Evolutionary conservation across 2,797 vertebrate species (phyloP).

Genomic region (Anguilla marmorata): DNA sequence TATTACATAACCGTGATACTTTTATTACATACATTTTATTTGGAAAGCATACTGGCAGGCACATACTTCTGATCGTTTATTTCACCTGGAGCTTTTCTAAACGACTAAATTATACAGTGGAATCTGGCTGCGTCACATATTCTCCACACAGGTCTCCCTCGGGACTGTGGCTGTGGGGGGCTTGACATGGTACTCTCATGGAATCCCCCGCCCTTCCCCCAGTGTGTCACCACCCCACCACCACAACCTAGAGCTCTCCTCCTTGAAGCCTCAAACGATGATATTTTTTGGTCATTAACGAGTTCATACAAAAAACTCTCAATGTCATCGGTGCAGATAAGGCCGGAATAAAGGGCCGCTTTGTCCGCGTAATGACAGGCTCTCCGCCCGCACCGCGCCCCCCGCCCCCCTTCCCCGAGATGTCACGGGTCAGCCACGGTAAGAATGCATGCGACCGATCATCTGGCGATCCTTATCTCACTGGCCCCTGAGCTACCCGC

Average conservation of each 20-base stretch:
- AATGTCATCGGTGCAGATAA: conserved; percentile 97
- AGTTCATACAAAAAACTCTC: conserved; percentile 97
- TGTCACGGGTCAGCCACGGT: conserved; percentile 99
- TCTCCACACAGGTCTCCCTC: too few relatives aligned
- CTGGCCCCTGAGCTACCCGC: conserved; percentile 86
- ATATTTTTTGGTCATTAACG: conserved; percentile 88
- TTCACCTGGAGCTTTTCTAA: too few relatives aligned
- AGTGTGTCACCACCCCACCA: conserved; percentile 55
- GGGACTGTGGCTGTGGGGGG: neutral
- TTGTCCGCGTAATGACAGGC: conserved; percentile 95
- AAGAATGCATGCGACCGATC: conserved; percentile 99
- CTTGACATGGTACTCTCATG: neutral
- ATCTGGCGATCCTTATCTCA: conserved; percentile 98
- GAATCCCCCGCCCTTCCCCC: conserved; percentile 37
- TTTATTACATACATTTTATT: neutral
- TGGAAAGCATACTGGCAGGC: neutral
- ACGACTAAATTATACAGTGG: neutral
- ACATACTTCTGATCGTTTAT: too few relatives aligned
- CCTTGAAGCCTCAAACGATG: conserved; percentile 81
- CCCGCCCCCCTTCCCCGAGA: conserved; percentile 68
- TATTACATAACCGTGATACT: neutral
- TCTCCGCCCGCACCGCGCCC: conserved; percentile 71
- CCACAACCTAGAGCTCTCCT: conserved; percentile 57
- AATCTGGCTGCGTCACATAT: neutral
- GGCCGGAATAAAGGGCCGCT: conserved; percentile 86